Evolutionary conservation across 2,888 invertebrate genomes (phyloP), one percentile per base, ranked within the genome.

Genomic region (Rhodophaea formosa): DNA sequence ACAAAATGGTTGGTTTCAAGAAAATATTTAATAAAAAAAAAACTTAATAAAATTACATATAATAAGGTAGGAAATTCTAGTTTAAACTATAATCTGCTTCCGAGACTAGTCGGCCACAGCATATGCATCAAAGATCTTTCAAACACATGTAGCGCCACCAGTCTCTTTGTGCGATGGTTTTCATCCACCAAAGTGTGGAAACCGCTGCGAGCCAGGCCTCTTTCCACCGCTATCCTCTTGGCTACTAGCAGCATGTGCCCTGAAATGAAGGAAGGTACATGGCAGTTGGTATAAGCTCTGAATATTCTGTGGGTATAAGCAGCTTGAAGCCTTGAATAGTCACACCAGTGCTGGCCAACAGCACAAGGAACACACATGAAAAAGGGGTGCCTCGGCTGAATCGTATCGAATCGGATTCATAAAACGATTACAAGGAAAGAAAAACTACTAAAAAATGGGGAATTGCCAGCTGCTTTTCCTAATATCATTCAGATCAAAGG

Each of bases 171-270:
- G 2, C 68, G 63, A 53, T 71, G 71, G 51, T 79, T 77, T 68
- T 87, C 86, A 42, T 85, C 81, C 1, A 87, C 73, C 59, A 78
- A 75, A 0, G 87, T 76, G 56, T 87, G 86, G 56, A 85, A 87
- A 1, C 82, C 82, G 1, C 67, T 67, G 30, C 60, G 61, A 8
- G 67, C 85, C 30, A 97, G 84, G 3, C 95, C 94, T 68, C 94
- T 90, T 60, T 95, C 87, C 56, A 93, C 90, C 0, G 97, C 97
- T 46, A 97, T 92, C 73, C 95, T 94, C 59, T 93, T 94, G 0
- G 97, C 98, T 15, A 96, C 95, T 42, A 95, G 69, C 84, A 98
- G 88, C 61, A 98, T 84, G 79, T 97, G 98, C 0, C 97, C 95
- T 89, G 78, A 10, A 81, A 80, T 52, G 3, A n/a, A 39, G n/a